Percentiles rank a stretch among this genome's conserved stretches.
These are phyloP conservation scores for Stenurella melanura DNA, from an alignment of 2,888 invertebrate genomes.

Conservation along the genomic window DNA sequence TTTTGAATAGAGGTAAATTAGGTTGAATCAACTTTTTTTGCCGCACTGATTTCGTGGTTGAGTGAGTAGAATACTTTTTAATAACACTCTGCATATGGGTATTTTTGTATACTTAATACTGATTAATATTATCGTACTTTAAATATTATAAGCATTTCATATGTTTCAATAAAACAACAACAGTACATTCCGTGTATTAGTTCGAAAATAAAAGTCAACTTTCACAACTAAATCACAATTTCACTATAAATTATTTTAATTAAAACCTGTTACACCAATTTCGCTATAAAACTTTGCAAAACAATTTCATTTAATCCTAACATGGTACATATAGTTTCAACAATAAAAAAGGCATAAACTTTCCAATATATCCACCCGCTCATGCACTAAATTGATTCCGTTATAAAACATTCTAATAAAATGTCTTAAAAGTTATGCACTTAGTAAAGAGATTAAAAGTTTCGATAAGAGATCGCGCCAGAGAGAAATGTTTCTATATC, in stretches of 20 bases:
- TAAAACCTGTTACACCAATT: conserved; percentile 48
- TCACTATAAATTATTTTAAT: conserved; percentile 44
- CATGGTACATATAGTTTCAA: conserved; percentile 51
- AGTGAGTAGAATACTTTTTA: no score
- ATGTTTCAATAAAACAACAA: neutral
- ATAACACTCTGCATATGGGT: no score
- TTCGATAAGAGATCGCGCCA: conserved; percentile 58
- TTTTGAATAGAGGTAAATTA: no score
- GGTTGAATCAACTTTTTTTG: no score
- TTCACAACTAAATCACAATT: conserved; percentile 33
- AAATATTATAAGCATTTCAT: no score
- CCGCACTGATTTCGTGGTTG: no score
- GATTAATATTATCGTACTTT: no score
- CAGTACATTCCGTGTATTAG: neutral
- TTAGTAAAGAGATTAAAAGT: conserved; percentile 65
- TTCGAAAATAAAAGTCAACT: conserved; percentile 16
- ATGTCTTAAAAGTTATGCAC: conserved; percentile 63
- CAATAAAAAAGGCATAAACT: conserved; percentile 58
- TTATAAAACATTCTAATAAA: conserved; percentile 63
- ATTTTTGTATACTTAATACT: no score
- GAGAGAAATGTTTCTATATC: conserved; percentile 64
- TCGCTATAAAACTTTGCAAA: conserved; percentile 52
- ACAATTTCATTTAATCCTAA: conserved; percentile 52
- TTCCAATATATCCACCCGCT: conserved; percentile 61
- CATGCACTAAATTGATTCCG: conserved; percentile 65